Evolutionary conservation across 2,888 invertebrate genomes (phyloP).

Genomic region (Chouioia cunea): DNA sequence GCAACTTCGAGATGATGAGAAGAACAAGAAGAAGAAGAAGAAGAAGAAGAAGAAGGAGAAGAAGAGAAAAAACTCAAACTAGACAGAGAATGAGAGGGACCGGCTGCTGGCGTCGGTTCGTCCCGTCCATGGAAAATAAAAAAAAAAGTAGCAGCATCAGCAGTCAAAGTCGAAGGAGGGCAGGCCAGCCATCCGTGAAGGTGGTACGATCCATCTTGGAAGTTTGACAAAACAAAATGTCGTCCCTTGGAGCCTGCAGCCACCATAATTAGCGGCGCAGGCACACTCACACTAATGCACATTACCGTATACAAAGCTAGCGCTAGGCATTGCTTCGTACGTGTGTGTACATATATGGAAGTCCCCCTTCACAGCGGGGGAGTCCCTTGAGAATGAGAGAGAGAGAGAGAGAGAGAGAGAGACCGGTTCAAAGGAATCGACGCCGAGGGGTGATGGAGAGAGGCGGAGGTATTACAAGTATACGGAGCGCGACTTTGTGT

Average conservation of each 20-base stretch:
- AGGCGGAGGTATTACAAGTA: conserved; percentile 38
- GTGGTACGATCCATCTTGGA: conserved; percentile 61
- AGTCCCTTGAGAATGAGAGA: conserved; percentile 44
- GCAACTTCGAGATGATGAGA: conserved; percentile 22
- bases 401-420: conserved; percentile 41
- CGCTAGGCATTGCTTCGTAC: not conserved
- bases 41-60: conserved; percentile 3
- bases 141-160: not conserved
- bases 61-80: not conserved
- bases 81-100: conserved; percentile 2
- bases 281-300: not conserved
- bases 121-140: no score
- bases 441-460: conserved; percentile 34
- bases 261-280: conserved; percentile 65
- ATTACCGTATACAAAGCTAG: not conserved
- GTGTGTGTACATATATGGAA: conserved; percentile 26
- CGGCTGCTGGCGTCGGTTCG: not conserved
- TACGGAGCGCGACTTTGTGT: not conserved
- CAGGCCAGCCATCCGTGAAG: conserved; percentile 23
- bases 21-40: conserved; percentile 19
- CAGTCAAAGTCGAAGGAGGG: conserved; percentile 27
- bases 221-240: conserved; percentile 65
- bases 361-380: conserved; percentile 49
- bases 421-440: conserved; percentile 50
- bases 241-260: conserved; percentile 58